These are phyloP conservation scores for Thysanoteuthis rhombus DNA, from an alignment of 2,888 invertebrate species.

Conservation along the genomic window DNA sequence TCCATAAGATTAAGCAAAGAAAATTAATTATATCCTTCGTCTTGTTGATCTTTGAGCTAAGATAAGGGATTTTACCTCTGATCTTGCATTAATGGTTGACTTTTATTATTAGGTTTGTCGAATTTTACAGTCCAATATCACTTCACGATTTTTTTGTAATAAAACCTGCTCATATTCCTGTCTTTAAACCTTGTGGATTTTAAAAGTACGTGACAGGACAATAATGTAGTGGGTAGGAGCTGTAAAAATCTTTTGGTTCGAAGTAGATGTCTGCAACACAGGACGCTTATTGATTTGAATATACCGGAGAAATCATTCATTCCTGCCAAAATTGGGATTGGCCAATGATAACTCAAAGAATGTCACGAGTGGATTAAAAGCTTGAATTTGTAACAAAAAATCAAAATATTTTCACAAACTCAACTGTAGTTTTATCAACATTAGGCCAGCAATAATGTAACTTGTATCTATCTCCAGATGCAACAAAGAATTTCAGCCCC, in stretches of 20 bases:
- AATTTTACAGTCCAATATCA: neutral
- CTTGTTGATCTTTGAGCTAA: neutral
- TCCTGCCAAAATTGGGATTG: no score
- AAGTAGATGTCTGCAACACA: neutral
- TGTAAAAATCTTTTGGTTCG: neutral
- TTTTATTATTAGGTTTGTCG: neutral
- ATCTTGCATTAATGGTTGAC: neutral
- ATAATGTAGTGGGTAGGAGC: neutral
- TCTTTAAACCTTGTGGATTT: neutral
- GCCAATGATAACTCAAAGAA: no score
- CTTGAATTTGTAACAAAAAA: no score
- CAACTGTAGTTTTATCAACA: no score
- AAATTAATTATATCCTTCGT: neutral
- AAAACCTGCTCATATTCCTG: neutral
- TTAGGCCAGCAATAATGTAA: no score
- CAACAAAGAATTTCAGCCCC: no score
- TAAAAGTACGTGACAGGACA: neutral
- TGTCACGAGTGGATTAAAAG: no score
- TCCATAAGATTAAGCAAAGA: constrained; percentile 12
- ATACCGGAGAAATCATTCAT: no score
- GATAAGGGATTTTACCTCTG: neutral
- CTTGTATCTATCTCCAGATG: no score
- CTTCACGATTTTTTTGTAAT: neutral
- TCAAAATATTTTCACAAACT: no score
- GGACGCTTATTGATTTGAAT: no score